Evolutionary conservation across 2,888 invertebrate genomes (phyloP), one percentile per base, ranked within the genome.

Genomic region (Odontocolon sp.): DNA sequence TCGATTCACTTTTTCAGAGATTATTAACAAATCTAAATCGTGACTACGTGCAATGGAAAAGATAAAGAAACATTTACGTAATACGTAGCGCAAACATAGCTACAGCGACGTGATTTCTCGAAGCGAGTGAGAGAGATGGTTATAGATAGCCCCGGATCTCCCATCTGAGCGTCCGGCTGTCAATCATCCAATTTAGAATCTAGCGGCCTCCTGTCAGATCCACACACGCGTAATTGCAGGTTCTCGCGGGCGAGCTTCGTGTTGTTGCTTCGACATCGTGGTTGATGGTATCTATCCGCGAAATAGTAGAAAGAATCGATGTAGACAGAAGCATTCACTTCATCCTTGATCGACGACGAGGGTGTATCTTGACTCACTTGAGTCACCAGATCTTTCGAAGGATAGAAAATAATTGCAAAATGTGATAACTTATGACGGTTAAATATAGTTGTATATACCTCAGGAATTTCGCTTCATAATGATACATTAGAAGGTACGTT

Each of bases 131-230:
- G 28, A 50, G 23, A 57, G 42, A 26, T 28, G 11, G 28, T 71
- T 18, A 38, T 52, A n/a, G 57, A 42, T 31, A 38, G 40, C 54
- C 38, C 33, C 14, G 40, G 59, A 72, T 72, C 64, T 71, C 54
- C 73, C 59, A 56, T 64, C 70, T 67, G 50, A 52, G 67, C 72
- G 57, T 75, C 57, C 33, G 69, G 57, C 79, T 71, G 80, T 80
- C 80, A 78, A 81, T 78, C 80, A 80, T 61, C 59, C 72, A 79
- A 81, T 80, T 81, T 80, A 67, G 52, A 68, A 73, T 69, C 71
- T 71, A 72, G 68, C 69, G 66, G 57, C 45, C 79, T 72, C 63
- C 69, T 59, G 77, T 75, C 73, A 40, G 68, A 73, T 67, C 40
- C 56, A 72, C 68, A n/a, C n/a, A 56, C 56, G 71, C 68, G 69